Base-by-base conservation (phyloP, 2,113 vertebrate species). In the Mohoua ochrocephala region DNA sequence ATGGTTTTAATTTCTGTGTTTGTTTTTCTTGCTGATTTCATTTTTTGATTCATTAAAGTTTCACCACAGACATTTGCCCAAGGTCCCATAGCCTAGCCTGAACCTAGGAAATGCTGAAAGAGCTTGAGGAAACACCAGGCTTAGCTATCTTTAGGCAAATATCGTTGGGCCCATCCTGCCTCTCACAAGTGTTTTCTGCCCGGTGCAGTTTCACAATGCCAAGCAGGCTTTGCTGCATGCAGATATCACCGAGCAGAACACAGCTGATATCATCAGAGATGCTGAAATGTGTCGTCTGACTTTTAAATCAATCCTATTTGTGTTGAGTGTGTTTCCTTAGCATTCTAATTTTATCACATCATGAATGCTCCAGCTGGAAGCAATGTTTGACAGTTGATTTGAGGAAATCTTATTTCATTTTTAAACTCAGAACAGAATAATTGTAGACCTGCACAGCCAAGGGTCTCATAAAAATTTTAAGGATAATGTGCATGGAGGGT, bases 261-360 rank as follows among this genome's bases (percentile, higher is more conserved):
- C 59, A 96, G 75, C 78, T 94, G 86, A 95, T 94, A 94, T 2
- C 63, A 94, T 75, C 87, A 91, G 63, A 76, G 83, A 93, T 87
- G 88, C 87, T 86, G 78, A 94, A 97, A 97, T 93, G 74, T 84
- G 68, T 95, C 65, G 73, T 87, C 94, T 97, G 94, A 96, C 91
- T 98, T 97, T 96, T 94, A 98, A 97, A 96, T 92, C 83, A 92
- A 95, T 78, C 87, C 61, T 80, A 77, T 96, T 97, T 96, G 53
- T 79, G 20, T 83, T 61, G 84, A 96, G 39, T 73, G 50, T 95
- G 41, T 93, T 98, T 97, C 96, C 89, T 94, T 69, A 96, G 70
- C 44, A 59, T 96, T 97, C 97, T 98, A 98, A 98, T 98, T 97
- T 97, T 97, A 95, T 93, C 91, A 63, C 75, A 91, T 91, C 84